Base-by-base conservation (phyloP, 2,888 invertebrate species). In the Pilophorus perplexus region DNA sequence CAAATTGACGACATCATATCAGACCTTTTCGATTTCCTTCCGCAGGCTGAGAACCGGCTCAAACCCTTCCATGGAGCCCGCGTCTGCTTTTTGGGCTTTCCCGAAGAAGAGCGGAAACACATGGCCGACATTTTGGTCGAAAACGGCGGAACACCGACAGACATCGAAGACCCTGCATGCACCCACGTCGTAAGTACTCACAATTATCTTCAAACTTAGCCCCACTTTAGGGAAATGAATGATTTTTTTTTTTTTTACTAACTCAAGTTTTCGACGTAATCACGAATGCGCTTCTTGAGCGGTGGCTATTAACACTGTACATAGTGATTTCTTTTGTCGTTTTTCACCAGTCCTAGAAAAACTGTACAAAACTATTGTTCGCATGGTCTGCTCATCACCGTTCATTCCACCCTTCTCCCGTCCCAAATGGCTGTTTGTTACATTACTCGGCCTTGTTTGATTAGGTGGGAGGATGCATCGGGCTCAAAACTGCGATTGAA, bases 11-110 rank as follows among this genome's bases (percentile, higher is more conserved):
- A 55, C 8, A 22, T 55, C 1, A 62, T 62, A 20, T 44, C 44
- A 10, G 28, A 14, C n/a, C 8, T 62, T 12, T 62, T 62, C 16
- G 46, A 46, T 5, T 55, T 67, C 71, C 55, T 79, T 79, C 67
- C 79, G 52, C 71, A 84, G 84, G 80, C 82, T 73, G 81, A 84
- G 72, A 86, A 88, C 79, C 89, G 88, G 75, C 77, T 95, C 71
- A 90, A 88, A 78, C 91, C 92, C 66, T 95, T 96, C 77, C 87
- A 88, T 76, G 92, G 92, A 25, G 87, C 90, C 66, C 84, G 85
- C 74, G 86, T 96, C 52, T 89, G 90, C 77, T 94, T 96, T 78
- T 83, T 89, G 74, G 95, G 95, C 4, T 96, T 96, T 79, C 85
- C 90, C 2, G 86, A 86, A 68, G 93, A 93, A 74, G 96, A 96